Base-by-base conservation (phyloP, 2,888 invertebrate genomes). In the Cephus sareptanus region DNA sequence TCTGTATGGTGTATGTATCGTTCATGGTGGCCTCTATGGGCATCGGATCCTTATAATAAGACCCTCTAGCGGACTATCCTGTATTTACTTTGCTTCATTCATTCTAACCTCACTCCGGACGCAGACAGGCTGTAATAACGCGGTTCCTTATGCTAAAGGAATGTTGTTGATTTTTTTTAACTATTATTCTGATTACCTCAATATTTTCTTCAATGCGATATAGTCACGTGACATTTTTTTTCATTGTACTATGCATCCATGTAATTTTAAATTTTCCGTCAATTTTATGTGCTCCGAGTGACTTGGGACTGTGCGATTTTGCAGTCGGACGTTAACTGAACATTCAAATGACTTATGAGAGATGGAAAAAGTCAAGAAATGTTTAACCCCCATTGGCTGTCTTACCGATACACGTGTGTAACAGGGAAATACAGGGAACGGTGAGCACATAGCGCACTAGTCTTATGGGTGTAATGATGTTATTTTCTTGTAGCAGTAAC, bases 401-500 rank as follows among this genome's bases (percentile, higher is more conserved):
- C 56, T 56, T 56, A 23, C 23, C 23, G 13, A 71, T 71, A 71
- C 31, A 71, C 23, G 71, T 31, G 71, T 71, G 34, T 71, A 71
- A 15, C 56, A 31, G 31, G 71, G 31, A 34, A 12, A 71, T 31
- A 31, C 31, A 71, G 71, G 12, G 71, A 23, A 31, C 13, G 31
- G 23, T 9, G 71, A 34, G 71, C 23, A 31, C 71, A 34, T 34
- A 56, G 56, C 34, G 71, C 71, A 71, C 71, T 79, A 77, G 81
- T 81, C 83, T 82, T 83, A 85, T 79, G 80, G 85, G 83, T 87
- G 88, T 89, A 88, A 88, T 89, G 87, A 89, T 89, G 87, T 89
- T 89, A 88, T 89, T 89, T 89, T 88, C 88, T 89, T 89, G 86
- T 85, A 84, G 85, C 82, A 85, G 82, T 86, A 85, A 86, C 85